Percentiles rank a stretch among this genome's conserved stretches.
These are phyloP conservation scores for Chrysocyon brachyurus DNA, from an alignment of 2,797 vertebrate species.

Conservation along the genomic window DNA sequence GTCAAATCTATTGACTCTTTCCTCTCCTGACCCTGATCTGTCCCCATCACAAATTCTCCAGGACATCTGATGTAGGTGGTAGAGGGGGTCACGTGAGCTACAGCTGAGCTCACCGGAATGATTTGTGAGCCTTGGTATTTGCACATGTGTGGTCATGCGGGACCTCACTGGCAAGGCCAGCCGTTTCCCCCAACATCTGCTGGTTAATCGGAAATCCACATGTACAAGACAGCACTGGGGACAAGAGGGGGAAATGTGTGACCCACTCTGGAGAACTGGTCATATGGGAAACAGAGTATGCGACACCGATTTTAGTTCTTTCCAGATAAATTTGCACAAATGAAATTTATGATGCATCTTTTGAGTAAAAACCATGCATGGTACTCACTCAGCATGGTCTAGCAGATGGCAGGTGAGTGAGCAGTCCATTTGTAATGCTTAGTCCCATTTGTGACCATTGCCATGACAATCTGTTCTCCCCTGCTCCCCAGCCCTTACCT, in stretches of 20 bases:
- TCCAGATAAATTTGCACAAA: constrained; percentile 29
- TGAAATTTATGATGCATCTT: neutral
- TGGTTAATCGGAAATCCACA: constrained; percentile 78
- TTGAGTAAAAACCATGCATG: neutral
- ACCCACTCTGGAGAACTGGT: constrained; percentile 24
- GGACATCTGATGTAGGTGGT: constrained; percentile 1
- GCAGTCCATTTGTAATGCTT: neutral
- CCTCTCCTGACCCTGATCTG: neutral
- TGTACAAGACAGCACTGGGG: constrained; percentile 36
- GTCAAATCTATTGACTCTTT: neutral
- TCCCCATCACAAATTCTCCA: neutral
- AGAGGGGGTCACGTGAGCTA: constrained; percentile 40
- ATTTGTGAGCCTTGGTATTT: constrained; percentile 76
- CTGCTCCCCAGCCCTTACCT: neutral
- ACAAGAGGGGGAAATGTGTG: neutral
- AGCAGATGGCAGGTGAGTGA: neutral
- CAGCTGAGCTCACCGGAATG: constrained; percentile 60
- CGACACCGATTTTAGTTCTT: constrained; percentile 1
- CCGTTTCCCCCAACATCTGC: constrained; percentile 56
- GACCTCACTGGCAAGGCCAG: constrained; percentile 66
- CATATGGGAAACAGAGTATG: constrained; percentile 54
- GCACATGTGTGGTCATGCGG: constrained; percentile 72
- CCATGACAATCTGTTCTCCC: no score
- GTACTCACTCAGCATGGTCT: neutral
- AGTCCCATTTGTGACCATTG: neutral